Percentiles rank a stretch among this genome's conserved stretches.
These are phyloP conservation scores for Ptychadena robeensis DNA, from an alignment of 2,797 vertebrate genomes.

Conservation along the genomic window DNA sequence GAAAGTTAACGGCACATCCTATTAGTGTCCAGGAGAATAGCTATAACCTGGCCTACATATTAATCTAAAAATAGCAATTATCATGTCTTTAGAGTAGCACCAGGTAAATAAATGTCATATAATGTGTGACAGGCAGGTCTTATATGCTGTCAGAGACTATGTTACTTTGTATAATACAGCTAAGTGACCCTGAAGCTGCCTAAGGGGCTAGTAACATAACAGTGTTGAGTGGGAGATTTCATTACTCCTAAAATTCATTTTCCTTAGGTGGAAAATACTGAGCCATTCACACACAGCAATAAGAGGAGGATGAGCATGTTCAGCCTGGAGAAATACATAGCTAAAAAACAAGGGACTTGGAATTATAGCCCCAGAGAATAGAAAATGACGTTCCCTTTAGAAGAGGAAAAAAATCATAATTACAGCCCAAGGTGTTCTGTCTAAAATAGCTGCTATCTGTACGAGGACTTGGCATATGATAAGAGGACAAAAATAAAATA, in stretches of 20 bases:
- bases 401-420: slow-evolving; percentile 59
- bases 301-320: slow-evolving; percentile 58
- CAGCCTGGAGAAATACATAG: slow-evolving; percentile 59
- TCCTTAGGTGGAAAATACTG: slow-evolving; percentile 48
- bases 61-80: neutral
- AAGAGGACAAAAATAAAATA: slow-evolving; percentile 40
- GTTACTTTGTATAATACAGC: slow-evolving; percentile 36
- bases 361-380: slow-evolving; percentile 59
- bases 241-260: slow-evolving; percentile 56
- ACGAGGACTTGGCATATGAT: slow-evolving; percentile 41
- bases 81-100: neutral
- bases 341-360: slow-evolving; percentile 56
- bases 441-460: slow-evolving; percentile 59
- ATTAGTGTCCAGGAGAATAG: neutral
- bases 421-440: slow-evolving; percentile 55
- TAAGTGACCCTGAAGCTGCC: slow-evolving; percentile 37
- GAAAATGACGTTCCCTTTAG: slow-evolving; percentile 56
- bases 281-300: slow-evolving; percentile 50
- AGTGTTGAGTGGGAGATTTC: slow-evolving; percentile 40
- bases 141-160: slow-evolving; percentile 39
- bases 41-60: neutral
- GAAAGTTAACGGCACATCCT: neutral
- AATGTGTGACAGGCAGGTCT: slow-evolving; percentile 20
- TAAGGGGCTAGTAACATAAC: slow-evolving; percentile 17
- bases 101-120: slow-evolving; percentile 22